Conservation (phyloP, 2,888 invertebrate genomes). For the Cosmorhoe ocellata region DNA sequence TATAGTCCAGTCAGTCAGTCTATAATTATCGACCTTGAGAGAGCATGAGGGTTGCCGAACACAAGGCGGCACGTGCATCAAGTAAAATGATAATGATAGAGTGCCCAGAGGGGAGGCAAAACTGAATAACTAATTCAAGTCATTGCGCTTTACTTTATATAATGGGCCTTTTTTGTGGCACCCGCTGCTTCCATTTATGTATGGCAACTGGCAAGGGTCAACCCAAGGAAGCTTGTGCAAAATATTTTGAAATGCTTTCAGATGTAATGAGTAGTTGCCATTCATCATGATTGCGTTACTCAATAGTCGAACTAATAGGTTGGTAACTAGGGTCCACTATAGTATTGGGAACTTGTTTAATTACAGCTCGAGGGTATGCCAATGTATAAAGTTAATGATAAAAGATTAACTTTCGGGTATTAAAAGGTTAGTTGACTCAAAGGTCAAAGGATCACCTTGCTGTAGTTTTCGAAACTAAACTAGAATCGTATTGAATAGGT, state of each 20-base stretch:
- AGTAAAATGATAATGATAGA: slow-evolving; percentile 79
- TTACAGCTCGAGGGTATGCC: slow-evolving; percentile 35
- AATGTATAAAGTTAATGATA: slow-evolving; percentile 38
- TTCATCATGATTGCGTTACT: slow-evolving; percentile 29
- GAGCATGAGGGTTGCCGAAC: slow-evolving; percentile 59
- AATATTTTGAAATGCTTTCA: slow-evolving; percentile 55
- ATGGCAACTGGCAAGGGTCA: slow-evolving; percentile 44
- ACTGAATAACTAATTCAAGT: slow-evolving; percentile 81
- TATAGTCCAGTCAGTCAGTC: slow-evolving; percentile 41
- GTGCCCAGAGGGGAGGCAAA: slow-evolving; percentile 75
- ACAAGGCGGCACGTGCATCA: slow-evolving; percentile 71
- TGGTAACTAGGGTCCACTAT: slow-evolving; percentile 21
- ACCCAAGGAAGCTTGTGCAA: slow-evolving; percentile 56
- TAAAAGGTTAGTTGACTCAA: slow-evolving; percentile 48
- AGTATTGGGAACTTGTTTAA: slow-evolving; percentile 35
- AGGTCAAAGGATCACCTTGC: slow-evolving; percentile 46
- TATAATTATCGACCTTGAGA: slow-evolving; percentile 76
- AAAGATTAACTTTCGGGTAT: slow-evolving; percentile 41
- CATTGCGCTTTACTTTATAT: slow-evolving; percentile 68
- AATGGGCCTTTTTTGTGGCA: slow-evolving; percentile 67
- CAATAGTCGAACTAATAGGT: slow-evolving; percentile 14
- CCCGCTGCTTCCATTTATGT: slow-evolving; percentile 49
- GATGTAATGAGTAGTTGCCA: slow-evolving; percentile 31
- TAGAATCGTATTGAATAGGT: slow-evolving; percentile 17
- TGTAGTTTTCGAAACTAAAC: slow-evolving; percentile 36